phyloP scores from a whole-genome alignment of 2,888 invertebrate genomes.

The Amphipyra berbera region DNA sequence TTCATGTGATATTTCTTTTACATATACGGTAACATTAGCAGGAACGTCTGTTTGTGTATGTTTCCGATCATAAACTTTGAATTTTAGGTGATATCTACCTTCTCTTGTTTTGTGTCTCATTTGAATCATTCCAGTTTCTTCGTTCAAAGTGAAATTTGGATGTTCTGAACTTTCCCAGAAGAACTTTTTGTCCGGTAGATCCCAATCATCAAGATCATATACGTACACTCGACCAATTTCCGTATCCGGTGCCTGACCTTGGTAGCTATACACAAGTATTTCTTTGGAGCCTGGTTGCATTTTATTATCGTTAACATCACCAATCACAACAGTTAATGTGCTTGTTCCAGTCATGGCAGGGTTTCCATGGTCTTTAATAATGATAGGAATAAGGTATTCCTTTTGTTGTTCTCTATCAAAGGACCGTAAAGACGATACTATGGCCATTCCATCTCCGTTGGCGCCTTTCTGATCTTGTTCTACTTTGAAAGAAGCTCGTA shows the following conservation, averaged over 20 bases:
- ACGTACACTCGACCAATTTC: slow-evolving; percentile 99
- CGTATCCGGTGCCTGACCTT: slow-evolving; percentile 96
- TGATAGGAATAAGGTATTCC: slow-evolving; percentile 98
- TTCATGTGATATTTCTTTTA: slow-evolving; percentile 98
- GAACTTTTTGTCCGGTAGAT: slow-evolving; percentile 98
- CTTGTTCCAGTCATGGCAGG: slow-evolving; percentile 99
- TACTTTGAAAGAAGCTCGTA: slow-evolving; percentile 98
- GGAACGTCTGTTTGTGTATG: slow-evolving; percentile 98
- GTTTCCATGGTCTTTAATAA: slow-evolving; percentile 98
- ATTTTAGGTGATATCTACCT: slow-evolving; percentile 94
- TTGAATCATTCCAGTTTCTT: slow-evolving; percentile 98
- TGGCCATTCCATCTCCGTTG: slow-evolving; percentile 99
- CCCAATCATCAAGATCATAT: slow-evolving; percentile 99
- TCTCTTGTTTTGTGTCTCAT: slow-evolving; percentile 98
- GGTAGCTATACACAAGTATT: slow-evolving; percentile 99
- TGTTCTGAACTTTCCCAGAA: slow-evolving; percentile 97
- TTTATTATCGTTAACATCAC: slow-evolving; percentile 99
- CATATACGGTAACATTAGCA: slow-evolving; percentile 98
- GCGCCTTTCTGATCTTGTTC: slow-evolving; percentile 99
- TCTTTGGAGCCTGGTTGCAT: slow-evolving; percentile 99
- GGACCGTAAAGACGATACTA: slow-evolving; percentile 97
- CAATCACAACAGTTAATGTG: slow-evolving; percentile 98
- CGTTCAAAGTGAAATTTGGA: slow-evolving; percentile 96
- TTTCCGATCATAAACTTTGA: slow-evolving; percentile 97
- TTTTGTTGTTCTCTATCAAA: slow-evolving; percentile 99